Base-by-base conservation (phyloP, 2,797 vertebrate species). In the Sebastes kiyomatsui region DNA sequence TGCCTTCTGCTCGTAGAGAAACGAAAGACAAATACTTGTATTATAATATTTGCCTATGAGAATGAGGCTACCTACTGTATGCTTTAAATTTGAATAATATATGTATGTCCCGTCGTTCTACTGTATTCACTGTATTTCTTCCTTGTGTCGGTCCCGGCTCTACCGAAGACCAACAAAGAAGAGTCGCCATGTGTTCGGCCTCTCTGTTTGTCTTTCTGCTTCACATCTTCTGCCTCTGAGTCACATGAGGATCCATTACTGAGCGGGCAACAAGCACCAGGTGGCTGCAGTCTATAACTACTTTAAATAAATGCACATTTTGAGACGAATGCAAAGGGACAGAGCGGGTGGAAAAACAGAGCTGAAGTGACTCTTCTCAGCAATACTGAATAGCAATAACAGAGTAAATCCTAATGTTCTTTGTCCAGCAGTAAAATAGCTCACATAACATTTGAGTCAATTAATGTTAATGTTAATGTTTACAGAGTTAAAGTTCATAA, bases 141-240 rank as follows among this genome's bases (percentile, higher is more conserved):
- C 11, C 4, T 42, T 76, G 22, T 22, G 22, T 65, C 28, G 20
- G 38, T 32, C 54, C 61, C 14, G 25, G 42, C 52, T 74, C 12
- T 27, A n/a, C 22, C 38, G 46, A 68, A 66, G 14, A 54, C 77
- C 54, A 79, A 62, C 61, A 66, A 69, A 66, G 73, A 62, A 28
- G 38, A 67, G 58, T 35, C 32, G 64, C 69, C 67, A 64, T 70
- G 66, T 72, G 32, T 64, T 75, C 67, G 25, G 25, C 22, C 66
- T 67, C 16, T 80, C 64, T 67, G 68, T 80, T 67, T 85, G 66
- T 84, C 84, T 82, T 80, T 78, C 81, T 65, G 74, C 49, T 38
- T 82, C 35, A 68, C n/a, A 60, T 83, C 61, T 18, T 67, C 55
- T 66, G 66, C 32, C 62, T 46, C 60, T 79, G 67, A 83, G 76